These are phyloP conservation scores for Agriopis leucophaearia DNA, from an alignment of 2,888 invertebrate genomes.

Conservation along the genomic window DNA sequence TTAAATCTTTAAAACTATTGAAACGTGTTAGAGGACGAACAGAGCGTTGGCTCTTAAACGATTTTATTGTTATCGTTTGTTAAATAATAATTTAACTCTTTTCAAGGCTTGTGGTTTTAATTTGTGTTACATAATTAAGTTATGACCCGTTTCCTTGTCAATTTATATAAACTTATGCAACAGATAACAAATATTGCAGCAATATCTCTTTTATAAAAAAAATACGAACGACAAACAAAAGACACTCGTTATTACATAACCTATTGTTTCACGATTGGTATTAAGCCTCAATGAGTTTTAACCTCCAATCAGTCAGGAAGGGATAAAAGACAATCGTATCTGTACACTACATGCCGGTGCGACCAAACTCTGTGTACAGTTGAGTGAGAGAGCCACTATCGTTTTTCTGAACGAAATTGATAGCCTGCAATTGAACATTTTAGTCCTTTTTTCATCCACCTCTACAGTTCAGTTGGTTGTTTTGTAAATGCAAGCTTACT, in stretches of 20 bases:
- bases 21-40: too few species aligned
- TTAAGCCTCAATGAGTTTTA: slow-evolving; percentile 27
- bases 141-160: slow-evolving; percentile 25
- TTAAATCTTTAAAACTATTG: too few species aligned
- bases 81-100: slow-evolving; percentile 17
- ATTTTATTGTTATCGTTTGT: slow-evolving; percentile 14
- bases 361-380: too few species aligned
- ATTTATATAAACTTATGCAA: slow-evolving; percentile 27
- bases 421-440: too few species aligned
- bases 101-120: slow-evolving; percentile 12
- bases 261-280: slow-evolving; percentile 40
- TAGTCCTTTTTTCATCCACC: too few species aligned
- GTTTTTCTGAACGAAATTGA: too few species aligned
- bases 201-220: slow-evolving; percentile 28
- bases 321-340: background rate
- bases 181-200: slow-evolving; percentile 24
- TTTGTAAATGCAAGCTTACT: too few species aligned
- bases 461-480: too few species aligned
- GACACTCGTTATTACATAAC: slow-evolving; percentile 39
- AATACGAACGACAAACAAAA: slow-evolving; percentile 37
- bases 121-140: slow-evolving; percentile 31
- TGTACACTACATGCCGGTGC: too few species aligned
- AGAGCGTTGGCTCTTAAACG: background rate
- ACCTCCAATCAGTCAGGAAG: background rate
- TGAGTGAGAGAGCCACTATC: too few species aligned